A percentile compares a stretch with the other conserved stretches of the same genome.
Evolutionary conservation across 2,113 vertebrate species (phyloP).

Genomic region (Suricata suricatta): DNA sequence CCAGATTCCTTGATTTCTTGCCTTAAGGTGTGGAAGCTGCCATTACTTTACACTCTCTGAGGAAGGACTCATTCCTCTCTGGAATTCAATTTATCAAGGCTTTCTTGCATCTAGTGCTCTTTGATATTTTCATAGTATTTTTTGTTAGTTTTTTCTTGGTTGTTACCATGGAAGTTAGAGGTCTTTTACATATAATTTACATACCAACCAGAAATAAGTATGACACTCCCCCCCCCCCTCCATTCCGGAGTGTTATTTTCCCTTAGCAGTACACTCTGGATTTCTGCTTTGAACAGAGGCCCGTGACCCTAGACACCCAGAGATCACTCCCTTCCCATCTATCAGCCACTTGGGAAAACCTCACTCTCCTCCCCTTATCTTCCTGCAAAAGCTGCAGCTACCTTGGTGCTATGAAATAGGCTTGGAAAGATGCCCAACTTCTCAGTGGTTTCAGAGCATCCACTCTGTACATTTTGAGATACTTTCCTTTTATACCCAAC

Average conservation of each 20-base stretch:
- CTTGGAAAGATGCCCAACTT: background rate
- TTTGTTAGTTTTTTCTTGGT: background rate
- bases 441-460: background rate
- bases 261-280: background rate
- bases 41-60: background rate
- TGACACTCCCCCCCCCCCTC: background rate
- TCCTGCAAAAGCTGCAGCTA: background rate
- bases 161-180: background rate
- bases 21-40: background rate
- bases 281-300: background rate
- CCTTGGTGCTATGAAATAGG: background rate
- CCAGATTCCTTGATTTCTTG: background rate
- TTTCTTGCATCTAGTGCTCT: background rate
- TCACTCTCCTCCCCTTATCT: background rate
- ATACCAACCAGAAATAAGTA: conserved; percentile 10
- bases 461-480: background rate
- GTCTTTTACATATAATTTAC: background rate
- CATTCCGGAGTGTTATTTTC: background rate
- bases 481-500: background rate
- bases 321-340: background rate
- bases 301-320: background rate
- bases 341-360: background rate
- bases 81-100: background rate
- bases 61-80: background rate
- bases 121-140: background rate